Conservation (phyloP, 1,140 invertebrate species). For the Aricia agestis region DNA sequence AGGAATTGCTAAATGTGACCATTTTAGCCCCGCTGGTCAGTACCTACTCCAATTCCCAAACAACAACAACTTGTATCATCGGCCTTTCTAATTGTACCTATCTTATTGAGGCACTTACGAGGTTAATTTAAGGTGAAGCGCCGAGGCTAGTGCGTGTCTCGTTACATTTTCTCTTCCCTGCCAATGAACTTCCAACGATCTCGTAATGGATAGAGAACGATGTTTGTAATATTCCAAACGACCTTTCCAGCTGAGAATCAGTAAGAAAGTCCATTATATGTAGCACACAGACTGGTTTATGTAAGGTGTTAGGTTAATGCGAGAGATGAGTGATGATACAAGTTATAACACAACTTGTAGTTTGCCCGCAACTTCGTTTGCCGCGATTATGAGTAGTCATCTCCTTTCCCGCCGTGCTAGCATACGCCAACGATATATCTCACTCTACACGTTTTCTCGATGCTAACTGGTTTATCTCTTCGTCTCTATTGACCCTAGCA, state of each 20-base stretch:
- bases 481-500: too few relatives aligned
- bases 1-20: too few relatives aligned
- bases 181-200: conserved; percentile 9
- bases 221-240: conserved; percentile 10
- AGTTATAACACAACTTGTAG: not conserved
- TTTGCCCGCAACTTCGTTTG: too few relatives aligned
- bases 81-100: not conserved
- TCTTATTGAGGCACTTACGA: not conserved
- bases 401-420: too few relatives aligned
- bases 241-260: not conserved
- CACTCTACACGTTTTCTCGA: too few relatives aligned
- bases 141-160: conserved; percentile 11
- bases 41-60: not conserved
- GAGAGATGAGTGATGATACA: not conserved
- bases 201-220: conserved; percentile 10
- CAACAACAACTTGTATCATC: not conserved
- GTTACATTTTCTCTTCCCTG: conserved; percentile 7
- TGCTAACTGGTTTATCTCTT: too few relatives aligned
- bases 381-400: too few relatives aligned
- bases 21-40: too few relatives aligned
- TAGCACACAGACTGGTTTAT: not conserved
- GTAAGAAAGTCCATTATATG: not conserved
- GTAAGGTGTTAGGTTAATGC: not conserved
- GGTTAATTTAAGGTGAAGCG: not conserved
- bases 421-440: too few relatives aligned